Percentiles rank a stretch among this genome's conserved stretches.
Evolutionary conservation across 2,888 invertebrate genomes (phyloP).

Genomic region (Apoda limacodes): DNA sequence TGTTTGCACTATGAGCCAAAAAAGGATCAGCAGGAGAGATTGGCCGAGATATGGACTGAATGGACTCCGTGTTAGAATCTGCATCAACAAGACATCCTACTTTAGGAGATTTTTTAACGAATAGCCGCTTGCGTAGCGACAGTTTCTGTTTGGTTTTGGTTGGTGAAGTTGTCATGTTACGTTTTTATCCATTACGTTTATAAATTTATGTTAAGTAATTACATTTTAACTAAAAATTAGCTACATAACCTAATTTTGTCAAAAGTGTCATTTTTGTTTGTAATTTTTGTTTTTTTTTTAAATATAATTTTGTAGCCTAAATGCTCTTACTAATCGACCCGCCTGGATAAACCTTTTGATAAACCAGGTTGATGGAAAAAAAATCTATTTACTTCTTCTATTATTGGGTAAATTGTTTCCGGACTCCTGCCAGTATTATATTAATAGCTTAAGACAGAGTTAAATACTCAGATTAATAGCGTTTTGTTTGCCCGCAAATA

Average conservation of each 20-base stretch:
- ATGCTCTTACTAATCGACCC: no score
- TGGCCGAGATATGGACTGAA: constrained; percentile 52
- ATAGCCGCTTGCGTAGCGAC: constrained; percentile 58
- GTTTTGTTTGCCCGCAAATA: no score
- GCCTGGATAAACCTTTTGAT: no score
- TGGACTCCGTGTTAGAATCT: constrained; percentile 57
- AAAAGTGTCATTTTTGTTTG: neutral
- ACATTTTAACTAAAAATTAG: constrained; percentile 57
- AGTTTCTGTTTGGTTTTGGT: constrained; percentile 60
- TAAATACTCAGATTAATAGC: no score
- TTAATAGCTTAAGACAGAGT: no score
- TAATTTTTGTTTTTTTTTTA: no score
- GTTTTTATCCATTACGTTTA: constrained; percentile 42
- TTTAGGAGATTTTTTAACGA: constrained; percentile 65
- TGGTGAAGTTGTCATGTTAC: constrained; percentile 62
- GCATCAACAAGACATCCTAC: constrained; percentile 64
- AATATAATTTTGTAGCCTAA: no score
- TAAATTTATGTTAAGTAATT: constrained; percentile 60
- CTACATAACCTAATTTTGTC: constrained; percentile 47
- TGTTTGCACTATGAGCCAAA: constrained; percentile 50
- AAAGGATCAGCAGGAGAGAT: constrained; percentile 62
- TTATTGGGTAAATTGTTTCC: no score
- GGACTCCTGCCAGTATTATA: no score
- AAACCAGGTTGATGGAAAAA: no score
- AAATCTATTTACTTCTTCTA: no score